Percentiles rank a stretch among this genome's conserved stretches.
phyloP scores from a whole-genome alignment of 2,113 vertebrate genomes.

The Rhinopomastus cyanomelas region DNA sequence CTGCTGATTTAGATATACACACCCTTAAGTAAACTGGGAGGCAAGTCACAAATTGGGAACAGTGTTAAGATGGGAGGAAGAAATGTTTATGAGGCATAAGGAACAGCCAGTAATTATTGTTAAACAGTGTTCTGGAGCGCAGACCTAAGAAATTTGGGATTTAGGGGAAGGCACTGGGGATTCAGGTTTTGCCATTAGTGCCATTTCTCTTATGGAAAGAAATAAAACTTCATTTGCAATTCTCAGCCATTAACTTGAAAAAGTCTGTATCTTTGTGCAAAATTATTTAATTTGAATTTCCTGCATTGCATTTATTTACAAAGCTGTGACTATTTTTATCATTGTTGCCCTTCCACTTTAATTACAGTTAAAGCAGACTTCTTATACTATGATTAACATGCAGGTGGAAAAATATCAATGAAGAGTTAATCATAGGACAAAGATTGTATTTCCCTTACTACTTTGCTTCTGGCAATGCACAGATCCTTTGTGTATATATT shows the following conservation, averaged over 20 bases:
- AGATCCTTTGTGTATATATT: rapidly evolving
- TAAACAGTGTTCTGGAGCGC: not conserved
- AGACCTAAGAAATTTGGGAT: not conserved
- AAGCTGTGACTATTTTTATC: not conserved
- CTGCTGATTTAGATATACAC: not conserved
- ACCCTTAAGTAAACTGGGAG: not conserved
- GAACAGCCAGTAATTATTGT: not conserved
- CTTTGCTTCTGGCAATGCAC: not conserved
- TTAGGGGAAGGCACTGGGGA: not conserved
- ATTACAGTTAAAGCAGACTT: not conserved
- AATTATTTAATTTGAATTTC: not conserved
- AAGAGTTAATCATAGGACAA: not conserved
- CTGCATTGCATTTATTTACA: not conserved
- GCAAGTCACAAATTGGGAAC: not conserved
- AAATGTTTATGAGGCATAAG: not conserved
- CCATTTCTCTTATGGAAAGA: not conserved
- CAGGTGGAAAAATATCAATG: not conserved
- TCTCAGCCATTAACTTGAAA: not conserved
- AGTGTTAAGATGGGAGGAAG: not conserved
- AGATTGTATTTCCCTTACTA: not conserved
- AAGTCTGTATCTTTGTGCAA: not conserved
- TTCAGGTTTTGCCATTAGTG: not conserved
- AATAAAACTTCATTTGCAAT: not conserved
- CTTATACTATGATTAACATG: not conserved
- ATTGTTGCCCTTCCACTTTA: not conserved